These are phyloP conservation scores for Polypedilum pembai DNA, from an alignment of 1,140 invertebrate species.

Conservation along the genomic window DNA sequence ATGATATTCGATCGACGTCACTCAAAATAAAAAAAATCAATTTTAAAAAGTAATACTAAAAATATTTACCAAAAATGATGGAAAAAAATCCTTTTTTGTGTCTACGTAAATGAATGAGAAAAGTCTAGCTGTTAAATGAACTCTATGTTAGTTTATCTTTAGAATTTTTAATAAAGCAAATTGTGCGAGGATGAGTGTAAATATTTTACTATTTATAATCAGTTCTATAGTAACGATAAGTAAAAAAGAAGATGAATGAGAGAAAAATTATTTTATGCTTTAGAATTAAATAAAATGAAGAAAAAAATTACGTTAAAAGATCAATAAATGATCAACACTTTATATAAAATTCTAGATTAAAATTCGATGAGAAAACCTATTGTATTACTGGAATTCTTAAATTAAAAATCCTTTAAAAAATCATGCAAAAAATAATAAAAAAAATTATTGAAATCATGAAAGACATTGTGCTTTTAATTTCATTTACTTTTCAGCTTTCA, in stretches of 20 bases:
- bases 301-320: not conserved
- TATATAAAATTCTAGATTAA: slow-evolving; percentile 10
- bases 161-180: not conserved
- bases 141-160: slow-evolving; percentile 4
- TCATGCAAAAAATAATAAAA: slow-evolving; percentile 20
- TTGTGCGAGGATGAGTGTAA: not conserved
- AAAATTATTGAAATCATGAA: slow-evolving; percentile 20
- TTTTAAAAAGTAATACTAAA: not conserved
- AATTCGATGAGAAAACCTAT: not conserved
- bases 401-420: not conserved
- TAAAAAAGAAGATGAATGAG: slow-evolving; percentile 20
- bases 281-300: not conserved
- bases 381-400: slow-evolving; percentile 26
- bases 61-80: slow-evolving; percentile 19
- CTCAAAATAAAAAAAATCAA: not conserved
- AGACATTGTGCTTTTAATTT: not conserved
- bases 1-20: slow-evolving; percentile 13
- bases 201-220: slow-evolving; percentile 27
- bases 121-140: slow-evolving; percentile 25
- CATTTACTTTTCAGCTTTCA: not conserved
- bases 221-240: not conserved
- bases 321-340: too few species aligned
- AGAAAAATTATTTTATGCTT: slow-evolving; percentile 26
- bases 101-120: slow-evolving; percentile 23
- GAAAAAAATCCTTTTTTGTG: slow-evolving; percentile 17